Evolutionary conservation across 2,888 invertebrate species (phyloP), one percentile per base, ranked within the genome.

Genomic region (Euplagia quadripunctaria): DNA sequence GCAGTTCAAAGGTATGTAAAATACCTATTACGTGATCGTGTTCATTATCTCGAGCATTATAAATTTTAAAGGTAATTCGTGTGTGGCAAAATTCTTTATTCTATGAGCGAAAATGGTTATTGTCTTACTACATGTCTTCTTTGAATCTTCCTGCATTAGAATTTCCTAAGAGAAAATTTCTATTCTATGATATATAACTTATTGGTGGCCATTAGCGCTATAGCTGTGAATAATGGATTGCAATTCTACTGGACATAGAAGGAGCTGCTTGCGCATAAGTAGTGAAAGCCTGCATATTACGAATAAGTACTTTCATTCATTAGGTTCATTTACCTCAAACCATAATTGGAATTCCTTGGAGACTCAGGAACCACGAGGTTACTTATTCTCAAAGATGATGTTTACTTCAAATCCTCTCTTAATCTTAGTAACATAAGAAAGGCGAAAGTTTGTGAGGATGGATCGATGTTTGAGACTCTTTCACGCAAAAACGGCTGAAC

Each of bases 201-300:
- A 31, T 41, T 66, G 11, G 51, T 16, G 66, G 49, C 17, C 41
- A 31, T 41, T 41, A 41, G 17, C 17, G 31, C 11, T 41, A 66
- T 51, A 41, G 17, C 12, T 14, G 17, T 7, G 9, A 31, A 66
- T 51, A 66, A 61, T 17, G 20, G 14, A 43, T 68, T 43, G 42
- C 14, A 55, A 68, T 58, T 43, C 20, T 8, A 58, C 58, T 43
- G 55, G 20, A 58, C 61, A 46, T 64, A n/a, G 4, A 64, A 61
- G 69, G 61, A 55, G 42, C 43, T 64, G 64, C 51, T 70, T 52
- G 70, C 64, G 42, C 43, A 68, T 68, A 68, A 68, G 52, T 52
- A 63, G 68, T 64, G 67, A 72, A 72, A 72, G 68, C 72, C 64
- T 72, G 65, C 64, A 68, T 67, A 68, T 52, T 68, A 49, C 68